Conservation (phyloP, 2,888 invertebrate genomes). For the Lepidonotus clava region DNA sequence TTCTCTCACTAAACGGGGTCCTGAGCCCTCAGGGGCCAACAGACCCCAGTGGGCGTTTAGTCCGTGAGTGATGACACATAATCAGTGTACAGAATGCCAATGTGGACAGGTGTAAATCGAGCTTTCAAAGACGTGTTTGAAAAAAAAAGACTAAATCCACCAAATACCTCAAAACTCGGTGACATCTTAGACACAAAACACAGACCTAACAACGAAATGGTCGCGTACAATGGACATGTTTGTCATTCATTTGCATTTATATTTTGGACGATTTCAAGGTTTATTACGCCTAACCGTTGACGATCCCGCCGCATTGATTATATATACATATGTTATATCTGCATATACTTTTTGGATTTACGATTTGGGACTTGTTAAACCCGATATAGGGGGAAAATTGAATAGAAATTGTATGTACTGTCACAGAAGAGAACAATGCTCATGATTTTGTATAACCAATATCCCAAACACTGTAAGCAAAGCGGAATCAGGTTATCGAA, state of each 20-base stretch:
- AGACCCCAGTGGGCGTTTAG: too few species aligned
- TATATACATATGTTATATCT: neutral
- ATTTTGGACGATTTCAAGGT: neutral
- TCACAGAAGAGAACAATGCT: neutral
- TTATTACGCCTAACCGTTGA: neutral
- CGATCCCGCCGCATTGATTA: neutral
- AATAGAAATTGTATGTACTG: neutral
- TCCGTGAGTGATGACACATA: too few species aligned
- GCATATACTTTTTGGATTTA: neutral
- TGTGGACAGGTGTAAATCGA: neutral
- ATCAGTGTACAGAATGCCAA: too few species aligned
- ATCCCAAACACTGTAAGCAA: neutral
- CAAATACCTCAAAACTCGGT: constrained; percentile 36
- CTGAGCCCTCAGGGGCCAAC: too few species aligned
- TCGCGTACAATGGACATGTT: neutral
- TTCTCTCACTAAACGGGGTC: too few species aligned
- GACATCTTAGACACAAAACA: neutral
- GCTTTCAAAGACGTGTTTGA: constrained; percentile 13
- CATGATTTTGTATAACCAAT: constrained; percentile 12
- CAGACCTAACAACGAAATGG: constrained; percentile 4
- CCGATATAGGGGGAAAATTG: neutral
- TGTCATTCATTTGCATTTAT: constrained; percentile 1
- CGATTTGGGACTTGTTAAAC: neutral
- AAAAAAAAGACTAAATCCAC: neutral
- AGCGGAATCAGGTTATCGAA: constrained; percentile 17